These are phyloP conservation scores for Helicoverpa armigera DNA, from an alignment of 1,140 invertebrate genomes.

Conservation along the genomic window DNA sequence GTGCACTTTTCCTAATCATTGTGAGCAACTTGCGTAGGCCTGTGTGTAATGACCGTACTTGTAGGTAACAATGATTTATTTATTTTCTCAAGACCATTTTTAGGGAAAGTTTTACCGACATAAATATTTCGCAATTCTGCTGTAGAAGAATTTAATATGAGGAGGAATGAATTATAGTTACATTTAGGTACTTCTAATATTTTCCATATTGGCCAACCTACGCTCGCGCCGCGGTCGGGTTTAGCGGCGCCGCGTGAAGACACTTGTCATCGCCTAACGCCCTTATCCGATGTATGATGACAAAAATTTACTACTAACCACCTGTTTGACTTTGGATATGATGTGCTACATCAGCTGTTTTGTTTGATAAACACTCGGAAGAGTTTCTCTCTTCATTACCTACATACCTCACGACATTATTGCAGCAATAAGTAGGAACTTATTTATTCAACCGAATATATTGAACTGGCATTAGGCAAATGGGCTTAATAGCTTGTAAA, in stretches of 20 bases:
- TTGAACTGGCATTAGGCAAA: constrained; percentile 44
- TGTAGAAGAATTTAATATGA: background rate
- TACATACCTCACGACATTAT: constrained; percentile 43
- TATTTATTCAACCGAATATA: constrained; percentile 29
- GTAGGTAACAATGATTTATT: constrained; percentile 20
- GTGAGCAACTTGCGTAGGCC: constrained; percentile 60
- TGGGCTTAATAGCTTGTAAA: constrained; percentile 34
- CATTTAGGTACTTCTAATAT: background rate
- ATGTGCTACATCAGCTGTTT: constrained; percentile 62
- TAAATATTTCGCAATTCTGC: background rate
- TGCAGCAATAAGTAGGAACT: background rate
- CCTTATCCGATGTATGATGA: constrained; percentile 64
- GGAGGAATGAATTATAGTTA: background rate
- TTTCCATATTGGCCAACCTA: constrained; percentile 4
- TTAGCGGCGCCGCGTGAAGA: constrained; percentile 31
- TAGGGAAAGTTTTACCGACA: too few relatives aligned
- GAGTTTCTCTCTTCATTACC: constrained; percentile 56
- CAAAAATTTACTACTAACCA: constrained; percentile 66
- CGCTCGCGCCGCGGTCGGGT: background rate
- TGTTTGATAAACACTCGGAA: constrained; percentile 62
- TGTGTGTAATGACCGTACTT: constrained; percentile 14
- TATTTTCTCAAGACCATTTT: background rate
- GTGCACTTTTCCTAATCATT: constrained; percentile 55
- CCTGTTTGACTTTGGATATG: constrained; percentile 67
- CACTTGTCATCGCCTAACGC: constrained; percentile 60